These are phyloP conservation scores for Halesus radiatus DNA, from an alignment of 1,140 invertebrate genomes.

Conservation along the genomic window DNA sequence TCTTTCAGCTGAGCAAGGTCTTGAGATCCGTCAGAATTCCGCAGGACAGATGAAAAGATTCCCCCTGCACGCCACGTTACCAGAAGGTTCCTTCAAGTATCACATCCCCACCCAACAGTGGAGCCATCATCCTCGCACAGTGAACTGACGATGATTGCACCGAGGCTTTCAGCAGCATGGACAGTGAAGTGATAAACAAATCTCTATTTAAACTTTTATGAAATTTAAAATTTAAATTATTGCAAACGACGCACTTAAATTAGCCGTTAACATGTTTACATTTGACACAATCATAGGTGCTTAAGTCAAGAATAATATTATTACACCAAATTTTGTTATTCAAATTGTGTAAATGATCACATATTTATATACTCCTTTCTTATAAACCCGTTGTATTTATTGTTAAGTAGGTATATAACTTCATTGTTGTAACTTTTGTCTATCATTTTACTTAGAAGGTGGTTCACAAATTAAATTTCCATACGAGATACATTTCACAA, in stretches of 20 bases:
- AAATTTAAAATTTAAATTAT: conserved; percentile 17
- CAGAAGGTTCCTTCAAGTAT: background rate
- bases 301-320: conserved; percentile 4
- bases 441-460: no score
- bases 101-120: background rate
- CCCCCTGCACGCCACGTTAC: background rate
- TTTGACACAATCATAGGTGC: conserved; percentile 38
- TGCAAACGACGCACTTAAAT: conserved; percentile 20
- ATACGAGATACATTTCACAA: no score
- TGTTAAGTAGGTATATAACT: background rate
- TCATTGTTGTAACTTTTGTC: no score
- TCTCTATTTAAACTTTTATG: conserved; percentile 14
- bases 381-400: background rate
- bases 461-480: no score
- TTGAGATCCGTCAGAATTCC: conserved; percentile 55
- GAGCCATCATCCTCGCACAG: background rate
- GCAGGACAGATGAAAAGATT: conserved; percentile 57
- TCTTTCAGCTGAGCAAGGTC: conserved; percentile 54
- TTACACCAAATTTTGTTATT: conserved; percentile 27
- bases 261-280: conserved; percentile 33
- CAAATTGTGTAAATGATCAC: background rate
- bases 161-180: background rate
- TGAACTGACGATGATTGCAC: background rate
- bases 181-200: conserved; percentile 27
- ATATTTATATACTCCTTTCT: background rate